phyloP scores from a whole-genome alignment of 2,888 invertebrate genomes.

The Blastobasis adustella region DNA sequence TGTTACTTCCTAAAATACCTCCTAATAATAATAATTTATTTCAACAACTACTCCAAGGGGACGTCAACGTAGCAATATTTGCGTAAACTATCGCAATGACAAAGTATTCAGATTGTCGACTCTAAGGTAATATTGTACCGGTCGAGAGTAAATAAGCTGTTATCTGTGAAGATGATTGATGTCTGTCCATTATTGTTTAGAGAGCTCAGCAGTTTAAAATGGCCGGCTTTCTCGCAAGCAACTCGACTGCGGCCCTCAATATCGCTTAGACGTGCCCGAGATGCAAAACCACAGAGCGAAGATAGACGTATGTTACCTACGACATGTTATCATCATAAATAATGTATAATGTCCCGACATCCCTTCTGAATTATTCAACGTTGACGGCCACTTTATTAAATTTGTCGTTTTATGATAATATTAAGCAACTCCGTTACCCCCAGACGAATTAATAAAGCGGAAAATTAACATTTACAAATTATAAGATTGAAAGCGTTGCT shows the following conservation, averaged over 20 bases:
- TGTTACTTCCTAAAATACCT: too few relatives aligned
- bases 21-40: too few relatives aligned
- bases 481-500: constrained; percentile 25
- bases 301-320: constrained; percentile 56
- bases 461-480: constrained; percentile 41
- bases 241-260: constrained; percentile 35
- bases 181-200: too few relatives aligned
- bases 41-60: too few relatives aligned
- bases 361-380: constrained; percentile 66
- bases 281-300: constrained; percentile 63
- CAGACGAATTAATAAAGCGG: constrained; percentile 45
- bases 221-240: constrained; percentile 11
- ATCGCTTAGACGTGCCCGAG: constrained; percentile 57
- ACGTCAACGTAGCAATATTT: too few relatives aligned
- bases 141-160: too few relatives aligned
- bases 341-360: constrained; percentile 57
- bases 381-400: constrained; percentile 68
- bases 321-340: constrained; percentile 71
- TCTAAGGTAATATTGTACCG: too few relatives aligned
- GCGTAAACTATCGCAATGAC: too few relatives aligned
- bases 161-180: not conserved
- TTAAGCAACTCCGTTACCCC: constrained; percentile 34
- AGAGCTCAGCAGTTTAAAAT: not conserved
- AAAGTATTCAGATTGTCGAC: too few relatives aligned
- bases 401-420: constrained; percentile 62